Evolutionary conservation across 2,888 invertebrate genomes (phyloP).

Genomic region (Linhomoeus sp.): DNA sequence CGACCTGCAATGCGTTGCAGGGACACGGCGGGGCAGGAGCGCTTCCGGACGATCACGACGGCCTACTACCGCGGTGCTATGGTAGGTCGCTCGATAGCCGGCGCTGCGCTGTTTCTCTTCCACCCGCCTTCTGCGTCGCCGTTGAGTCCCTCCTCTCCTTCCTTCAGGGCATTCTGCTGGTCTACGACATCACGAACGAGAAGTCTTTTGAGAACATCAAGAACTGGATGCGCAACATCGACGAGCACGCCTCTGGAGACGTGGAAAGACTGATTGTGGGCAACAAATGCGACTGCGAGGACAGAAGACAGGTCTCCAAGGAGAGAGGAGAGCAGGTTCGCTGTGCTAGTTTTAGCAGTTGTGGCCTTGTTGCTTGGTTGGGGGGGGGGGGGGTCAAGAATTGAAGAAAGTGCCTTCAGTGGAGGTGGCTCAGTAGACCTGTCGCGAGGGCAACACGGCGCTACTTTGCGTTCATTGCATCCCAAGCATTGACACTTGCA

Average conservation of each 20-base stretch:
- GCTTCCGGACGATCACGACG: constrained; percentile 90
- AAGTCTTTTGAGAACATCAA: constrained; percentile 96
- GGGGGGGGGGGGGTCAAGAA: too few species aligned
- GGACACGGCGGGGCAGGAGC: constrained; percentile 44
- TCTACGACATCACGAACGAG: constrained; percentile 93
- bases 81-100: too few species aligned
- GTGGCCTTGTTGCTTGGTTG: too few species aligned
- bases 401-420: too few species aligned
- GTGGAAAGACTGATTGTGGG: constrained; percentile 95
- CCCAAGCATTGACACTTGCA: too few species aligned
- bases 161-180: constrained; percentile 86
- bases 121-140: too few species aligned
- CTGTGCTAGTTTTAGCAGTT: too few species aligned
- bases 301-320: constrained; percentile 77
- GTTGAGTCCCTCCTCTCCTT: neutral
- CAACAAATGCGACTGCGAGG: constrained; percentile 89
- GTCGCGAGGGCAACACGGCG: too few species aligned
- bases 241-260: constrained; percentile 84
- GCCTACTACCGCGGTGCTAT: constrained; percentile 93
- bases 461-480: too few species aligned
- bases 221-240: constrained; percentile 95
- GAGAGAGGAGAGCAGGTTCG: constrained; percentile 66
- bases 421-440: too few species aligned
- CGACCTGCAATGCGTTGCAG: too few species aligned
- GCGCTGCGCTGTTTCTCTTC: too few species aligned